Conservation (phyloP, 2,113 vertebrate species). For the Carassius auratus region DNA sequence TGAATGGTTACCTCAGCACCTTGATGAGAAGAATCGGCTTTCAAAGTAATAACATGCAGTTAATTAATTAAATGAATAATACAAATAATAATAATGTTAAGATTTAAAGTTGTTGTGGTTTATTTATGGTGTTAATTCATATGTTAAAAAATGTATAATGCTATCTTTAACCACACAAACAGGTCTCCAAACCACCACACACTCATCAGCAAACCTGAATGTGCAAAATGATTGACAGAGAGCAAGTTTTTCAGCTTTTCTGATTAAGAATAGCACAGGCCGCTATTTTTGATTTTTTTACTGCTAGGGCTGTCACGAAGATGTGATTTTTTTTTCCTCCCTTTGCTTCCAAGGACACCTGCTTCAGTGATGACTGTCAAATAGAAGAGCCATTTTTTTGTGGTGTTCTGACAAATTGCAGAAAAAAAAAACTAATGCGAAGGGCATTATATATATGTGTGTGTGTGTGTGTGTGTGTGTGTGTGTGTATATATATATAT, state of each 20-base stretch:
- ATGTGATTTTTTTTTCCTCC: neutral
- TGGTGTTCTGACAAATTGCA: neutral
- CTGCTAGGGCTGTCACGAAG: neutral
- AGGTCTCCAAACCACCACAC: neutral
- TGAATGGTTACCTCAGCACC: neutral
- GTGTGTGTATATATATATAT: too few species aligned
- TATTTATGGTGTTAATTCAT: neutral
- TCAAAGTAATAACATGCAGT: too few species aligned
- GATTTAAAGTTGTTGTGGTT: too few species aligned
- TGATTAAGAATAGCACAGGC: neutral
- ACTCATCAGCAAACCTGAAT: constrained; percentile 9
- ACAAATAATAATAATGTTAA: too few species aligned
- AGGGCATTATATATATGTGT: too few species aligned
- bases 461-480: too few species aligned
- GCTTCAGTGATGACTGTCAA: neutral
- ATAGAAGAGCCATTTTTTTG: neutral
- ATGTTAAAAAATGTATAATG: neutral
- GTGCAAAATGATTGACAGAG: neutral
- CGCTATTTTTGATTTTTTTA: neutral
- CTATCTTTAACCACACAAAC: neutral
- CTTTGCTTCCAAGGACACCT: too few species aligned
- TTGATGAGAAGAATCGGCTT: neutral
- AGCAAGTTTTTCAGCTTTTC: neutral
- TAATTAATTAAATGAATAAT: too few species aligned
- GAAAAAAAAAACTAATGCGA: too few species aligned